Evolutionary conservation across 2,888 invertebrate genomes (phyloP).

Genomic region (Gortyna flavago): DNA sequence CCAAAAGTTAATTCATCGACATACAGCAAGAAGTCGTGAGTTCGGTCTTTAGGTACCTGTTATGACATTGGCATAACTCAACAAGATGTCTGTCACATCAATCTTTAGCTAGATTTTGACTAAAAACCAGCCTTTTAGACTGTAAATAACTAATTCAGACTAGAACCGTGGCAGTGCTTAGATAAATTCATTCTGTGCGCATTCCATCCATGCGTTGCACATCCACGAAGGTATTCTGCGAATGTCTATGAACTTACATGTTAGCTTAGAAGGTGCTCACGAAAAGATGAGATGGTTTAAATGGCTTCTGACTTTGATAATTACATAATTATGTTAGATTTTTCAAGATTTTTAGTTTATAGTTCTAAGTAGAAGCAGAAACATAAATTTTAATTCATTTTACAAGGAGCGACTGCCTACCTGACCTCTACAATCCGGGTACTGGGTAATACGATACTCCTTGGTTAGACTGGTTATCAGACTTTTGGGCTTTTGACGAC

Average conservation of each 20-base stretch:
- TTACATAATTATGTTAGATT: not conserved
- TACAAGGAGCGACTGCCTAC: too few species aligned
- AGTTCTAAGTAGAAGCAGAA: not conserved
- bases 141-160: constrained; percentile 60
- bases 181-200: constrained; percentile 56
- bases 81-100: too few species aligned
- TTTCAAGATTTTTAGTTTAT: not conserved
- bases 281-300: not conserved
- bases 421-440: too few species aligned
- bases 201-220: constrained; percentile 44
- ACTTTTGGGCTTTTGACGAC: too few species aligned
- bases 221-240: constrained; percentile 28
- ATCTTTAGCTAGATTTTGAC: not conserved
- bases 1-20: not conserved
- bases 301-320: not conserved
- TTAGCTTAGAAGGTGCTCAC: not conserved
- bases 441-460: too few species aligned
- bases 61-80: constrained; percentile 1
- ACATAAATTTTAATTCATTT: too few species aligned
- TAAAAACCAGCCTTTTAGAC: constrained; percentile 43
- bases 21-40: not conserved
- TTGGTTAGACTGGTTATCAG: too few species aligned
- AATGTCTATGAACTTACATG: constrained; percentile 22
- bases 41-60: too few species aligned
- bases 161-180: constrained; percentile 20